Base-by-base conservation (phyloP, 2,113 vertebrate species). In the Ceuthmochares aereus region DNA sequence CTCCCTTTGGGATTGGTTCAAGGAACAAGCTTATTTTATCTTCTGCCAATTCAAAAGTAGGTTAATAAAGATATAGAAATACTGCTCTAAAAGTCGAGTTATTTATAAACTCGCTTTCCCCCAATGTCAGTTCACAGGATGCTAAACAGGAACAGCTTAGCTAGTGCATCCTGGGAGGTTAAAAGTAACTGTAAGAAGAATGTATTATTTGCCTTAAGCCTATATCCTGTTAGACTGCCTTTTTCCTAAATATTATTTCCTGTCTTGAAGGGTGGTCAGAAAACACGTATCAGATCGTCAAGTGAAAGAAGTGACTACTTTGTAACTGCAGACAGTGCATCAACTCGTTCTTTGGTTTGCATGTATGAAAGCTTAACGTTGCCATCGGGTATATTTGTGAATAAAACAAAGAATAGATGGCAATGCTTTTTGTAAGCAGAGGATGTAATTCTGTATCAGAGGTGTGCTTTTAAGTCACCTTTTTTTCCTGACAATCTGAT, bases 101-200 rank as follows among this genome's bases (percentile, higher is more conserved):
- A 95, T 92, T 94, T 95, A 89, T 94, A 95, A 94, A 89, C 40
- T 25, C n/a, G 21, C 76, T 93, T 82, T 74, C 23, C n/a, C 47
- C 45, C 69, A 75, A 4, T 78, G 86, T 90, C 83, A 89, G 60
- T 59, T 87, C 42, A 45, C 47, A 78, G 85, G 83, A 59, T 72
- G 26, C 68, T 86, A 9, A 84, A 70, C 52, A 89, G 80, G 59
- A 91, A 12, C 47, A 64, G 36, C 63, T 87, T 69, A 74, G 68
- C 51, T 62, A 34, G 20, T 59, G 2, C 60, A 55, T 64, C 56
- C 51, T 88, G 47, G n/a, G 73, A 84, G 32, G 59, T 52, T 52
- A 43, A 88, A 91, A 92, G 64, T 81, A 77, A 55, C 64, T 81
- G 2, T 40, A 74, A 26, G 45, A 63, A 73, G 60, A 69, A 70